These are phyloP conservation scores for Saccopteryx leptura DNA, from an alignment of 2,113 vertebrate genomes.

Conservation along the genomic window DNA sequence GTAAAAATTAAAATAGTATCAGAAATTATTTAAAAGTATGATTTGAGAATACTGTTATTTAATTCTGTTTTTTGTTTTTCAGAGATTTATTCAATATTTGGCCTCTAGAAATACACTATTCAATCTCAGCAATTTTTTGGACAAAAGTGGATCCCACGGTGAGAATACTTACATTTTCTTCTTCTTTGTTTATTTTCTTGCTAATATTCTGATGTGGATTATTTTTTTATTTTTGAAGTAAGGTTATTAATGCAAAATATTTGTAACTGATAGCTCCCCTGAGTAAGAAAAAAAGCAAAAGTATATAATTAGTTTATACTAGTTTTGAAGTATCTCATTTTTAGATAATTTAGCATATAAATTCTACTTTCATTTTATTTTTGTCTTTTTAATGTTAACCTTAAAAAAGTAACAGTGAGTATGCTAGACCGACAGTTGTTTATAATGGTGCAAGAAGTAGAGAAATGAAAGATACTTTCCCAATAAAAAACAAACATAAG, in stretches of 20 bases:
- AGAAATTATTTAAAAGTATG: slow-evolving; percentile 6
- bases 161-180: slow-evolving; percentile 79
- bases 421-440: background rate
- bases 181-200: background rate
- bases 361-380: slow-evolving; percentile 35
- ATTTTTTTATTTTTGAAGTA: background rate
- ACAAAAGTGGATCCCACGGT: slow-evolving; percentile 99
- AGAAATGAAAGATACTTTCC: slow-evolving; percentile 4
- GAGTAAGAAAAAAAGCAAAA: slow-evolving; percentile 8
- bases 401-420: slow-evolving; percentile 22
- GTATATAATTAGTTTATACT: background rate
- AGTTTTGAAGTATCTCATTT: slow-evolving; percentile 35
- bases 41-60: background rate
- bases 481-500: slow-evolving; percentile 3
- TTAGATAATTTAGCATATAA: slow-evolving; percentile 1
- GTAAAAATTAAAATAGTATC: background rate
- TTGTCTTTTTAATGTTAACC: slow-evolving; percentile 43
- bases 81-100: slow-evolving; percentile 99
- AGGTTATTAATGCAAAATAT: background rate
- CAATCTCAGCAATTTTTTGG: slow-evolving; percentile 99
- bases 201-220: background rate
- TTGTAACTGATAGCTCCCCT: background rate
- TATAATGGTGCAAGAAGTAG: background rate
- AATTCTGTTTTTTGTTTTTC: slow-evolving; percentile 80
- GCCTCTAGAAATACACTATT: slow-evolving; percentile 99